A percentile compares a stretch with the other conserved stretches of the same genome.
Conservation (phyloP, 2,888 invertebrate genomes). For the Drosophila demipolita region DNA sequence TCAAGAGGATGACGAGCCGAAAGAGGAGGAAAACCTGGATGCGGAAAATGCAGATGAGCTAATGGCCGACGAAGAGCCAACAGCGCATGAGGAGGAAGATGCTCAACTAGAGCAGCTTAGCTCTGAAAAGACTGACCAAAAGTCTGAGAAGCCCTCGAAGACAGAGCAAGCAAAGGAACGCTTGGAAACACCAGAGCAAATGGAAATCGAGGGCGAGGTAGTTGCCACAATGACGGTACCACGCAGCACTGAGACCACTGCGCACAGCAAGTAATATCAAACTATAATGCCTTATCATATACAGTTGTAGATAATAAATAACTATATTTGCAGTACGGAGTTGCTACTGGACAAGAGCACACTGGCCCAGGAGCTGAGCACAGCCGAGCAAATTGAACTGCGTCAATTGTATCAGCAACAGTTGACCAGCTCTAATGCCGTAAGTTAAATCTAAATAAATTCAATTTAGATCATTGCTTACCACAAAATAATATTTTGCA, state of each 20-base stretch:
- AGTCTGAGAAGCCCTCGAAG: slow-evolving; percentile 82
- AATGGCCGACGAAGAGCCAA: slow-evolving; percentile 85
- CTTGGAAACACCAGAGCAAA: slow-evolving; percentile 84
- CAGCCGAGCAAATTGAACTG: slow-evolving; percentile 79
- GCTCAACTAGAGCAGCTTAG: slow-evolving; percentile 81
- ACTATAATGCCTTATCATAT: not conserved
- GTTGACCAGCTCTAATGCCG: slow-evolving; percentile 69
- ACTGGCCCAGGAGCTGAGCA: slow-evolving; percentile 74
- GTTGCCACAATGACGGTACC: slow-evolving; percentile 88
- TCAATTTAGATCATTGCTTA: not conserved
- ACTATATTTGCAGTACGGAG: slow-evolving; percentile 66
- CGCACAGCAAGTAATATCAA: slow-evolving; percentile 88
- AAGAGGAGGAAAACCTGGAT: slow-evolving; percentile 87
- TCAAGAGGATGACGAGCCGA: slow-evolving; percentile 87
- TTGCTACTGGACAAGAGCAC: slow-evolving; percentile 77
- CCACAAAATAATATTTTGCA: slow-evolving; percentile 17
- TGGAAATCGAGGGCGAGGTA: slow-evolving; percentile 91
- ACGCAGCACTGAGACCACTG: slow-evolving; percentile 90
- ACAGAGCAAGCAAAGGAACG: slow-evolving; percentile 85
- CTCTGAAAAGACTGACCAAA: slow-evolving; percentile 85
- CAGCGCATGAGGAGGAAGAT: slow-evolving; percentile 64
- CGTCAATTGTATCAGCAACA: slow-evolving; percentile 83
- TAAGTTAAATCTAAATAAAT: slow-evolving; percentile 44
- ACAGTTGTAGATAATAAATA: not conserved
- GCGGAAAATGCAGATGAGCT: slow-evolving; percentile 85